phyloP scores from a whole-genome alignment of 2,888 invertebrate genomes.

The Tridacna gigas region DNA sequence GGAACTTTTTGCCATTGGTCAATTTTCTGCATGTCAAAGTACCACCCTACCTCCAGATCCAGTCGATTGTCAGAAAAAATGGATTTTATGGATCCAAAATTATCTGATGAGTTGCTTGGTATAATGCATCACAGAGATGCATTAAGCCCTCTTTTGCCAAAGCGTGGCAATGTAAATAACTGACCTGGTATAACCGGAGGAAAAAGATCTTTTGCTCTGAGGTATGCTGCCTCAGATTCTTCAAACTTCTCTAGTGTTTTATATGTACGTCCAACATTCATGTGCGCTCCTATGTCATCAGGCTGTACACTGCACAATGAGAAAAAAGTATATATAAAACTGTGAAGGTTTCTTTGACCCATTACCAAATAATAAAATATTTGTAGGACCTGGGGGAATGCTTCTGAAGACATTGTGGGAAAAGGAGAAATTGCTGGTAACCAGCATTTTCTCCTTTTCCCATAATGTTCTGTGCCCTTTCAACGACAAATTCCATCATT shows the following conservation, averaged over 20 bases:
- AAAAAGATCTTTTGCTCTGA: constrained; percentile 87
- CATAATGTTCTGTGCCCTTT: constrained; percentile 86
- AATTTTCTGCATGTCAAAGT: no score
- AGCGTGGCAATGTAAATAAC: no score
- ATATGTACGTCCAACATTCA: constrained; percentile 97
- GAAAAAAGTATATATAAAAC: not conserved
- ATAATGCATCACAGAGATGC: no score
- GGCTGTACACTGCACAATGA: constrained; percentile 90
- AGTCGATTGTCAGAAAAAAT: no score
- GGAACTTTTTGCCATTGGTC: no score
- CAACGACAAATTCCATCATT: not conserved
- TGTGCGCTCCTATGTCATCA: constrained; percentile 98
- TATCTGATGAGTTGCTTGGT: no score
- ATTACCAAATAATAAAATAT: not conserved
- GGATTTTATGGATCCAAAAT: no score
- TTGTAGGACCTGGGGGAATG: not conserved
- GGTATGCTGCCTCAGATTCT: constrained; percentile 96
- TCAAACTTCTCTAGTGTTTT: constrained; percentile 94
- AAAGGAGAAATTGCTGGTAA: not conserved
- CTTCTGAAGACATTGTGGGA: not conserved
- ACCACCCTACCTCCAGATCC: no score
- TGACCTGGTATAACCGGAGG: constrained; percentile 83
- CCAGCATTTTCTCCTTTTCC: not conserved
- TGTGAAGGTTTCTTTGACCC: not conserved
- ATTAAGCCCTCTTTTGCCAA: no score